Conservation (phyloP, 1,140 invertebrate genomes). For the Belonocnema kinseyi region DNA sequence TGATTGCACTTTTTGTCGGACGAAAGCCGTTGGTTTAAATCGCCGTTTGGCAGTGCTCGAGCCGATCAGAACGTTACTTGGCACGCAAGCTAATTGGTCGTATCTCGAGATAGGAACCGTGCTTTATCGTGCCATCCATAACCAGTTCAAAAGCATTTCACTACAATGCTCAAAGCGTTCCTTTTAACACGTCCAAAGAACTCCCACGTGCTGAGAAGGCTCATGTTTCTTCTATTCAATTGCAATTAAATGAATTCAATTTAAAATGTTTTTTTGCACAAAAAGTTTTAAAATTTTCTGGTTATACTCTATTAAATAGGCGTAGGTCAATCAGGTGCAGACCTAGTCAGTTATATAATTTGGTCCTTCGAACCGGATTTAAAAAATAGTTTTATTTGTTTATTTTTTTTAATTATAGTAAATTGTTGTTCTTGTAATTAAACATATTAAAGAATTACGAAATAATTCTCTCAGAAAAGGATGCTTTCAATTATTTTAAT, state of each 20-base stretch:
- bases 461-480: too few species aligned
- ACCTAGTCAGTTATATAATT: too few species aligned
- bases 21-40: slow-evolving; percentile 52
- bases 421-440: too few species aligned
- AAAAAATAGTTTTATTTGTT: too few species aligned
- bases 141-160: slow-evolving; percentile 60
- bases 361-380: too few species aligned
- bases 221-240: not conserved
- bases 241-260: not conserved
- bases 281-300: not conserved
- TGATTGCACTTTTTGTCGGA: slow-evolving; percentile 35
- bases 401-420: too few species aligned
- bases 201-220: not conserved
- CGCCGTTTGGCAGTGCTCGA: slow-evolving; percentile 57
- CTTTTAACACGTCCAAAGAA: not conserved
- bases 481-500: too few species aligned
- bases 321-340: too few species aligned
- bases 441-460: too few species aligned
- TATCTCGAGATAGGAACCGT: slow-evolving; percentile 61
- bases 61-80: slow-evolving; percentile 63
- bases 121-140: slow-evolving; percentile 68
- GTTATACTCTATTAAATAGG: too few species aligned
- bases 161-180: slow-evolving; percentile 30
- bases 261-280: not conserved
- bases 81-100: slow-evolving; percentile 70